A percentile compares a stretch with the other conserved stretches of the same genome.
Conservation (phyloP, 2,113 vertebrate species). For the Vicugna pacos region DNA sequence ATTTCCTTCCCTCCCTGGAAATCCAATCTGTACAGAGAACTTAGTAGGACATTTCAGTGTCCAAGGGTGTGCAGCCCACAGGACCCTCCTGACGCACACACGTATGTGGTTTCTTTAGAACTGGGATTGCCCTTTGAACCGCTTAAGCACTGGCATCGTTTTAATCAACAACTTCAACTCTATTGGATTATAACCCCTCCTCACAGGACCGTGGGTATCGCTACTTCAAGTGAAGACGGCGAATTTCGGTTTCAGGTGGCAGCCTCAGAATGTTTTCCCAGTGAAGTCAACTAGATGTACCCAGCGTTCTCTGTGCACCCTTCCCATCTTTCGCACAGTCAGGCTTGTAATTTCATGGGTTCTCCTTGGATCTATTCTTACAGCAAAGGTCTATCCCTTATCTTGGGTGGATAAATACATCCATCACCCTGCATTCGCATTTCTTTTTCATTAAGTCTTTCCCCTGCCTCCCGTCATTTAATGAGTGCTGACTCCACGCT, state of each 20-base stretch:
- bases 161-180: neutral
- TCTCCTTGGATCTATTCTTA: conserved; percentile 74
- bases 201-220: neutral
- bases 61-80: too few relatives aligned
- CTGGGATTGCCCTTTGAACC: neutral
- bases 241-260: conserved; percentile 30
- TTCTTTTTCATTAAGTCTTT: conserved; percentile 58
- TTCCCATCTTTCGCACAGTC: conserved; percentile 47
- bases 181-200: neutral
- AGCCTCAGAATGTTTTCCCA: conserved; percentile 55
- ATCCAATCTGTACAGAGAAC: neutral
- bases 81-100: neutral
- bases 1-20: neutral
- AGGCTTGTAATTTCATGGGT: conserved; percentile 58
- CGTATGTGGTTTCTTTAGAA: neutral
- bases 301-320: neutral
- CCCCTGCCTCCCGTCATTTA: neutral
- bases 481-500: neutral
- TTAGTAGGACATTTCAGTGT: neutral
- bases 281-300: conserved; percentile 65
- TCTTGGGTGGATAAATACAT: conserved; percentile 50
- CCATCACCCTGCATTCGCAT: conserved; percentile 67
- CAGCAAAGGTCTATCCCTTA: conserved; percentile 62
- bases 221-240: conserved; percentile 3
- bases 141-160: neutral